A percentile compares a stretch with the other conserved stretches of the same genome.
Conservation (phyloP, 2,888 invertebrate species). For the Parnassius mnemosyne region DNA sequence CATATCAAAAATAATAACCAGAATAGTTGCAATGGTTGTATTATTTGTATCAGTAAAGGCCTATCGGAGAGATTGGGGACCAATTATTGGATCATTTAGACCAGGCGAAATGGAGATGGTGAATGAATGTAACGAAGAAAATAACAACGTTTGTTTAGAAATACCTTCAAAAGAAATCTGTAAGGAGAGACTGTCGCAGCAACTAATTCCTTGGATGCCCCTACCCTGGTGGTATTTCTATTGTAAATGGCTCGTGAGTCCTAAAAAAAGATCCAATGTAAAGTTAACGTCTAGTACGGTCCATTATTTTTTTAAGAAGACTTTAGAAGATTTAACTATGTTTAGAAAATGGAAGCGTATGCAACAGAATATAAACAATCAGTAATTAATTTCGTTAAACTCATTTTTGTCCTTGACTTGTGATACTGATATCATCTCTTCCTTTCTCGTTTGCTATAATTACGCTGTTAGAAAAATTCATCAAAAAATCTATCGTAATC, state of each 20-base stretch:
- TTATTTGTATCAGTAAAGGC: background rate
- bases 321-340: conserved; percentile 4
- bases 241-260: conserved; percentile 39
- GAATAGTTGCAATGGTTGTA: background rate
- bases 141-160: conserved; percentile 36
- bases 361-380: background rate
- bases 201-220: conserved; percentile 35
- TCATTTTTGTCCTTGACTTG: no score
- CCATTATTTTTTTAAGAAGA: conserved; percentile 38
- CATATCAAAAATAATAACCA: no score
- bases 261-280: conserved; percentile 25
- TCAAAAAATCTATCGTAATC: no score
- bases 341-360: background rate
- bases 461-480: no score
- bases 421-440: no score
- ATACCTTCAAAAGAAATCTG: conserved; percentile 43
- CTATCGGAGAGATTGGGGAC: conserved; percentile 35
- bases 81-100: conserved; percentile 37
- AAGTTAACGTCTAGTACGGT: conserved; percentile 37
- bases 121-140: conserved; percentile 35
- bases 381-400: no score
- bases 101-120: conserved; percentile 33
- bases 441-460: no score
- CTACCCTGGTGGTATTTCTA: conserved; percentile 51
- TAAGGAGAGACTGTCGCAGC: conserved; percentile 33